Conservation (phyloP, 1,140 invertebrate species). For the Drosophila varians region DNA sequence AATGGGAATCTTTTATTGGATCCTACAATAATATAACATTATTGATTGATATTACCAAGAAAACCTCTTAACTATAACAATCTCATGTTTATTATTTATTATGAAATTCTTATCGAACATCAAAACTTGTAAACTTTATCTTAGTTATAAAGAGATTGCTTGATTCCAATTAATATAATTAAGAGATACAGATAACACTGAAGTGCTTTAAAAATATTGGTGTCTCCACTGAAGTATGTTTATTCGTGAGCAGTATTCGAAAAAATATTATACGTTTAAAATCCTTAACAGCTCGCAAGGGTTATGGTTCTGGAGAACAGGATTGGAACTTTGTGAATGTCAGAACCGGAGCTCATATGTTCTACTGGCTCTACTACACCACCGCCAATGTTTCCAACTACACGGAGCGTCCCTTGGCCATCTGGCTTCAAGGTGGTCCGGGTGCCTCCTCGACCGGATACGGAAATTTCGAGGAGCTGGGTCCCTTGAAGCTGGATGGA, state of each 20-base stretch:
- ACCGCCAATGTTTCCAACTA: constrained; percentile 85
- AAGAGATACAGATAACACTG: constrained; percentile 13
- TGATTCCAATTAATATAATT: constrained; percentile 6
- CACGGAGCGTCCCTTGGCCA: constrained; percentile 88
- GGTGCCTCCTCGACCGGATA: constrained; percentile 90
- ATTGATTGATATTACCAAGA: too few relatives aligned
- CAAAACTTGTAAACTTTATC: constrained; percentile 28
- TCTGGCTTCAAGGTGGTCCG: constrained; percentile 92
- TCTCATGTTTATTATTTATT: neutral
- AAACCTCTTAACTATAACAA: too few relatives aligned
- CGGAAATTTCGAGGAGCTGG: constrained; percentile 92
- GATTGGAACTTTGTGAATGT: constrained; percentile 89
- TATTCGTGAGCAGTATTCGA: neutral
- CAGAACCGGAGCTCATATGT: constrained; percentile 89
- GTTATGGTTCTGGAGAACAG: constrained; percentile 86
- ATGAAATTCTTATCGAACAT: neutral
- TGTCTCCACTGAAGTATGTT: constrained; percentile 10
- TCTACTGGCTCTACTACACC: constrained; percentile 93
- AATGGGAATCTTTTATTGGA: too few relatives aligned
- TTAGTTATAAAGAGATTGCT: constrained; percentile 11
- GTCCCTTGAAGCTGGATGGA: constrained; percentile 88
- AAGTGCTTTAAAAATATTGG: constrained; percentile 7
- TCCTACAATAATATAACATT: too few relatives aligned
- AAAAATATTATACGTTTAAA: too few relatives aligned
- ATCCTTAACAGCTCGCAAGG: constrained; percentile 54